Conservation (phyloP, 2,797 vertebrate species). For the Hypotaenidia philippensis region DNA sequence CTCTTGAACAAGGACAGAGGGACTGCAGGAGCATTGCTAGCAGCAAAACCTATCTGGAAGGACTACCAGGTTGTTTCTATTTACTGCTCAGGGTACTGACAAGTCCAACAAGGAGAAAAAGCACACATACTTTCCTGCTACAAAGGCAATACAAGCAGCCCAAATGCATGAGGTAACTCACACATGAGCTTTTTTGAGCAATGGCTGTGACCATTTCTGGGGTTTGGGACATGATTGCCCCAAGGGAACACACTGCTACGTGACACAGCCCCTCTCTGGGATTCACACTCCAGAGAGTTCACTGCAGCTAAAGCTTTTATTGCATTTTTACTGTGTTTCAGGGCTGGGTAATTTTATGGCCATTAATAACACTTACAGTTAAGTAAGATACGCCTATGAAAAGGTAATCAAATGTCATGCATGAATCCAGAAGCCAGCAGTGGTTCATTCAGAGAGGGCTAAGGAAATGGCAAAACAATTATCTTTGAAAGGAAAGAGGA, state of each 20-base stretch:
- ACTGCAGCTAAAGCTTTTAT: constrained; percentile 2
- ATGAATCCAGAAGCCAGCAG: constrained; percentile 17
- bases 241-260: neutral
- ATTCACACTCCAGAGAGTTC: neutral
- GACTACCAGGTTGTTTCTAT: neutral
- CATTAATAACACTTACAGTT: constrained; percentile 45
- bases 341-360: constrained; percentile 27
- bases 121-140: neutral
- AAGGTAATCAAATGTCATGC: constrained; percentile 43
- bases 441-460: neutral
- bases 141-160: neutral
- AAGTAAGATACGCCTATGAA: neutral
- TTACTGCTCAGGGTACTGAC: neutral
- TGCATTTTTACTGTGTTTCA: constrained; percentile 33
- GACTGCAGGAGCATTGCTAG: neutral
- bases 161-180: neutral
- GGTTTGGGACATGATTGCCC: neutral
- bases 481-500: neutral
- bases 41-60: neutral
- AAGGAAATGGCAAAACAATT: neutral
- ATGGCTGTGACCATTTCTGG: neutral
- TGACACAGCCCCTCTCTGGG: neutral
- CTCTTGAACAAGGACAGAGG: neutral
- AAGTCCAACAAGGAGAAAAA: neutral
- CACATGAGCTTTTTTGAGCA: neutral